Conservation (phyloP, 2,113 vertebrate genomes). For the Hystrix cristata region DNA sequence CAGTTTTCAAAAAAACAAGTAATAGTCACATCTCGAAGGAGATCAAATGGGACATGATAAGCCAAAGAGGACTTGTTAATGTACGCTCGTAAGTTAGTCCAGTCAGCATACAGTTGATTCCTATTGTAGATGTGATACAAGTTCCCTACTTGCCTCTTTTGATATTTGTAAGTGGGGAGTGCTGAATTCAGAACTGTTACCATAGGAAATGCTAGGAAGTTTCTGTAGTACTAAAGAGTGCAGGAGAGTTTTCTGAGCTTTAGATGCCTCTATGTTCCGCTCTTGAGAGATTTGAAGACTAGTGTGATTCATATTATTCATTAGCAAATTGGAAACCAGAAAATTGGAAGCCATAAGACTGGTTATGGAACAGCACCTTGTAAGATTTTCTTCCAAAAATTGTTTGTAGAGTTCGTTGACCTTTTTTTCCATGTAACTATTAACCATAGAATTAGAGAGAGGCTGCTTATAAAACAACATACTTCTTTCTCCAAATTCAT, state of each 20-base stretch:
- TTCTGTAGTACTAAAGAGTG: slow-evolving; percentile 81
- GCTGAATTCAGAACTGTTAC: slow-evolving; percentile 90
- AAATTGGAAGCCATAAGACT: slow-evolving; percentile 78
- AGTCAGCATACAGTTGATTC: neutral
- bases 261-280: slow-evolving; percentile 81
- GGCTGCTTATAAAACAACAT: slow-evolving; percentile 87
- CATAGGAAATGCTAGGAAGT: slow-evolving; percentile 78
- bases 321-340: slow-evolving; percentile 87
- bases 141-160: slow-evolving; percentile 64
- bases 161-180: slow-evolving; percentile 94
- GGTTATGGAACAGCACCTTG: slow-evolving; percentile 89
- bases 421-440: slow-evolving; percentile 93
- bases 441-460: slow-evolving; percentile 93
- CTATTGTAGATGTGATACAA: neutral
- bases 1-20: slow-evolving; percentile 44
- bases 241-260: slow-evolving; percentile 83
- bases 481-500: slow-evolving; percentile 89
- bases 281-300: slow-evolving; percentile 87
- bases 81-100: neutral
- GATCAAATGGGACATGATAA: neutral
- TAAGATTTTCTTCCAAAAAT: slow-evolving; percentile 93
- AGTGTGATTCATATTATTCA: slow-evolving; percentile 87
- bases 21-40: neutral
- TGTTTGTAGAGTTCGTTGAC: slow-evolving; percentile 94
- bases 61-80: neutral